A percentile compares a stretch with the other conserved stretches of the same genome.
These are phyloP conservation scores for Cavia porcellus DNA, from an alignment of 2,113 vertebrate genomes.

Conservation along the genomic window DNA sequence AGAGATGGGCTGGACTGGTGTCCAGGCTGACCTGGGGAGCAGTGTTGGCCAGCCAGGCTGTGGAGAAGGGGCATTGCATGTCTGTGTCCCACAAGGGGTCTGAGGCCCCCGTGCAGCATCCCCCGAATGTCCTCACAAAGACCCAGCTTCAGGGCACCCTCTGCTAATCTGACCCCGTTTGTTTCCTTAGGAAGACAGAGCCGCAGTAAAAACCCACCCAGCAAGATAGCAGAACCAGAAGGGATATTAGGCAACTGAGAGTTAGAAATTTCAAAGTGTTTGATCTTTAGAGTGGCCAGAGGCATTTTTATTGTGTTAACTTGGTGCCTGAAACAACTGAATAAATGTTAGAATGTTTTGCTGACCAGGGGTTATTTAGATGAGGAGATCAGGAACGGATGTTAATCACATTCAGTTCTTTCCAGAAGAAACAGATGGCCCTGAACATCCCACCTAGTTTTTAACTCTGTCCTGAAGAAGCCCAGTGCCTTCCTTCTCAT, in stretches of 20 bases:
- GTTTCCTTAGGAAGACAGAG: background rate
- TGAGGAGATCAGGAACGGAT: background rate
- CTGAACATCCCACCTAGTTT: background rate
- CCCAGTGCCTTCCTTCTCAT: background rate
- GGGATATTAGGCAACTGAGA: background rate
- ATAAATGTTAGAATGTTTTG: background rate
- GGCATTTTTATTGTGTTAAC: background rate
- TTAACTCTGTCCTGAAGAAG: background rate
- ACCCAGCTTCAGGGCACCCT: background rate
- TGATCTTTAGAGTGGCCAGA: background rate
- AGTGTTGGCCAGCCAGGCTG: background rate
- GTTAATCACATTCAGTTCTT: background rate
- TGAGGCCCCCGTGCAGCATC: background rate
- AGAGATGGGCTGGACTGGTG: background rate
- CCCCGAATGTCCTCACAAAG: background rate
- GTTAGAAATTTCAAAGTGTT: background rate
- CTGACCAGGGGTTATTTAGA: background rate
- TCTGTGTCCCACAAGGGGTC: background rate
- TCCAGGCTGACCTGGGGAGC: background rate
- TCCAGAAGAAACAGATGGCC: background rate
- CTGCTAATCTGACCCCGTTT: background rate
- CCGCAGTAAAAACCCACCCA: background rate
- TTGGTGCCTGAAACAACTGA: background rate
- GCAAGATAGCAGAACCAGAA: background rate
- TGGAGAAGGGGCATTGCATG: background rate